Conservation (phyloP, 1,140 invertebrate genomes). For the Odontomachus brunneus region DNA sequence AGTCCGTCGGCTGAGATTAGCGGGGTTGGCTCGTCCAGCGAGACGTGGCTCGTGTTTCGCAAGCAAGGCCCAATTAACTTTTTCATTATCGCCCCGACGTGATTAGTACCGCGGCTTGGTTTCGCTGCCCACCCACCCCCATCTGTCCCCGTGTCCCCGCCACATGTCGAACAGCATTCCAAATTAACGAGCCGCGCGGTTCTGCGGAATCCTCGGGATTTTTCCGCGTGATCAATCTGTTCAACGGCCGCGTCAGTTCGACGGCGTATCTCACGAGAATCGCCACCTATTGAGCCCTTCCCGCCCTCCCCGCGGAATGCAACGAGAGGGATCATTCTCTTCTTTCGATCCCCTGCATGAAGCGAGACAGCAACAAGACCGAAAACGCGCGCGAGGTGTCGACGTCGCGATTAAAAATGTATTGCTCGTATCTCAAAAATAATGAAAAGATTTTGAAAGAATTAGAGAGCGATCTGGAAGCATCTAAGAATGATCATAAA, state of each 20-base stretch:
- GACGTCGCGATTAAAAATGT: no score
- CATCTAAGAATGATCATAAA: no score
- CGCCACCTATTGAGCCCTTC: background rate
- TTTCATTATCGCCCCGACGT: slow-evolving; percentile 65
- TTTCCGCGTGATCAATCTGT: slow-evolving; percentile 42
- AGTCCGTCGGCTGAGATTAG: slow-evolving; percentile 5
- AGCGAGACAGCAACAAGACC: no score
- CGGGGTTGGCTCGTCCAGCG: slow-evolving; percentile 26
- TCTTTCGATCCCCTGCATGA: no score
- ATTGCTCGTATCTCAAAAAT: no score
- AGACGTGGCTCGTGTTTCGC: slow-evolving; percentile 47
- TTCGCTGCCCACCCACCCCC: slow-evolving; percentile 4
- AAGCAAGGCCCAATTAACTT: slow-evolving; percentile 69
- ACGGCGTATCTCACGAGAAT: slow-evolving; percentile 1
- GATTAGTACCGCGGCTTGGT: slow-evolving; percentile 42
- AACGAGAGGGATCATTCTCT: no score
- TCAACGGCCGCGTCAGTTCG: slow-evolving; percentile 30
- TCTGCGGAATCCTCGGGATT: slow-evolving; percentile 25
- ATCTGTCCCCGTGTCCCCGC: background rate
- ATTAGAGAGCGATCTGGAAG: no score
- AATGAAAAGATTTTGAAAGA: no score
- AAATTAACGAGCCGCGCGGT: slow-evolving; percentile 64
- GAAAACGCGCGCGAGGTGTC: no score
- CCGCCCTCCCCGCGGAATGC: no score
- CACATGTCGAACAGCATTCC: slow-evolving; percentile 38